Base-by-base conservation (phyloP, 1,140 invertebrate species). In the Temnothorax curvispinosus region DNA sequence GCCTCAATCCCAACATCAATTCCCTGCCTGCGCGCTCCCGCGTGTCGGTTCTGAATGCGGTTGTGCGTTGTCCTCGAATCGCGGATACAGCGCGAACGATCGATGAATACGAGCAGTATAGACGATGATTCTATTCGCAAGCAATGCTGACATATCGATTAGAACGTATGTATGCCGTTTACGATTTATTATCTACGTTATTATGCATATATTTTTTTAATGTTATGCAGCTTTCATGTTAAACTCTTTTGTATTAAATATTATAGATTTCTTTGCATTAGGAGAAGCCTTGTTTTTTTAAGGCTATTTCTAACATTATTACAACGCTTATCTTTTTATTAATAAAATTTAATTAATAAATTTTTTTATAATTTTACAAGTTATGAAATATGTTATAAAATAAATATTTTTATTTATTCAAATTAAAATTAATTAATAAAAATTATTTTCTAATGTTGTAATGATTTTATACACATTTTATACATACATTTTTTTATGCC, bases 71-170 rank as follows among this genome's bases (percentile, higher is more conserved):
- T 41, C 15, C 9, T 15, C 62, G 50, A 72, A 74, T 62, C 41
- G 21, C 6, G 18, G n/a, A 60, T 44, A 27, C 47, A n/a, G 6
- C 44, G 21, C 5, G 15, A 44, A 5, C 52, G 4, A n/a, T 65
- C 52, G 4, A n/a, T 65, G 13, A 47, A 44, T 72, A 56, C 21
- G 32, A 52, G 7, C 32, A 35, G 38, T 41, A 44, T 11, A 27
- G 8, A 38, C 9, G n/a, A 81, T 71, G n/a, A 81, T 81, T 56
- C 32, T 64, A 64, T 62, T 62, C 8, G 21, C 15, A 41, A 6
- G 54, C 8, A 7, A 21, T 32, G 44, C 27, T 72, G 71, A 64
- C 41, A 5, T 21, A 64, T 77, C 5, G 38, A 44, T 32, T 1
- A 11, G 27, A 77, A 27, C 21, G 7, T 27, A 75, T 0, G 35